Evolutionary conservation across 2,113 vertebrate species (phyloP).

Genomic region (Herpailurus yagouaroundi): DNA sequence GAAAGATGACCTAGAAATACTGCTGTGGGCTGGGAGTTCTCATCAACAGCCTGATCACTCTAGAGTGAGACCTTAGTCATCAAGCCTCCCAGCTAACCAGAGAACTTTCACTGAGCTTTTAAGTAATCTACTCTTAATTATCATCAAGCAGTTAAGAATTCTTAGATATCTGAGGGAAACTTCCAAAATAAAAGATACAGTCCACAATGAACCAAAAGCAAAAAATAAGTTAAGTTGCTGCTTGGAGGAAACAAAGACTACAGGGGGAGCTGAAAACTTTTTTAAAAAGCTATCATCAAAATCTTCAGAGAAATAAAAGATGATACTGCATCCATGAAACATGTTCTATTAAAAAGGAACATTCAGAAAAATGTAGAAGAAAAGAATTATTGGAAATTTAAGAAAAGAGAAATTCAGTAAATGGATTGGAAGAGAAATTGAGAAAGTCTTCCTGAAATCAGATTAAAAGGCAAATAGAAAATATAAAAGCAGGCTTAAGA

Average conservation of each 20-base stretch:
- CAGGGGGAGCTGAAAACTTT: not conserved
- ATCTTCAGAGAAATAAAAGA: not conserved
- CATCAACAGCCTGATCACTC: not conserved
- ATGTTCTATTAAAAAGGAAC: not conserved
- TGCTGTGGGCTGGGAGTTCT: not conserved
- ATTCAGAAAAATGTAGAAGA: not conserved
- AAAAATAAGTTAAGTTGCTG: not conserved
- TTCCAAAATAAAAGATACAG: not conserved
- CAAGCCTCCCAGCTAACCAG: not conserved
- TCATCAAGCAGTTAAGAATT: not conserved
- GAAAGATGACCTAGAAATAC: not conserved
- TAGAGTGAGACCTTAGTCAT: not conserved
- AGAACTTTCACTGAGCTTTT: not conserved
- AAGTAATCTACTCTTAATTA: not conserved
- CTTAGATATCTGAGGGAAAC: not conserved
- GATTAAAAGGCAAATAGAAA: not conserved
- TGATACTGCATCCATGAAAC: not conserved
- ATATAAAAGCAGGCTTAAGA: not conserved
- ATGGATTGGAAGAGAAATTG: not conserved
- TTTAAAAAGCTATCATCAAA: not conserved
- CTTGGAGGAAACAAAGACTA: not conserved
- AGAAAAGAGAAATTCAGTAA: not conserved
- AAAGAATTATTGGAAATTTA: slow-evolving; percentile 2
- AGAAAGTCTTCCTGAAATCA: not conserved
- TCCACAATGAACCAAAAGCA: not conserved